Evolutionary conservation across 2,797 vertebrate species (phyloP), one percentile per base, ranked within the genome.

Genomic region (Sebastes oblongus): DNA sequence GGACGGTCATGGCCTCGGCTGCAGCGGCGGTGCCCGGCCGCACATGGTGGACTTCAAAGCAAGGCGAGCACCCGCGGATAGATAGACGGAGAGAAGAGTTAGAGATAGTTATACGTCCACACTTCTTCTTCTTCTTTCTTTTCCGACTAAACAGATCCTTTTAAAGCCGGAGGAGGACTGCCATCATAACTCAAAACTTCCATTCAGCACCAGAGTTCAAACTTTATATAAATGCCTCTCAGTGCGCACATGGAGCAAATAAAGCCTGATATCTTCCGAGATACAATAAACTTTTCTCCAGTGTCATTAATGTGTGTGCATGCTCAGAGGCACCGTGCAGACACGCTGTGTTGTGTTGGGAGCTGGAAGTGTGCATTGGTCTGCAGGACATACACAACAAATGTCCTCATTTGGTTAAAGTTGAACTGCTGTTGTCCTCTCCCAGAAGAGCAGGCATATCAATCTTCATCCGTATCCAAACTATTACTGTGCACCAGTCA

Each of bases 1-100:
- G 89, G 95, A 97, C 96, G 93, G 94, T 98, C 97, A 98, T 99
- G 98, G 98, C 97, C 96, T 97, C 96, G 96, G 96, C 96, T 97
- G 98, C 85, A 95, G 97, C 95, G 95, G 97, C 96, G 94, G 91
- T 94, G 96, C 93, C 94, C 84, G 95, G 96, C 96, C 96, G 96
- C 95, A 94, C 98, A 99, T 99, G 94, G 95, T 96, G 97, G 95
- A 96, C 93, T 87, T 95, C 89, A 95, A 96, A 91, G 94, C 91
- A 88, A 88, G 90, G 82, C 88, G 86, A 92, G 89, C 90, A 80
- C 89, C 88, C 88, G 81, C 87, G 67, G 81, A 73, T 36, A 78
- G 71, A 82, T 75, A 71, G 29, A 22, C n/a, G 42, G 25, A 18
- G 42, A 68, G 32, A 64, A 12, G 24, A 16, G 42, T 8, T 39